Conservation (phyloP, 2,113 vertebrate species). For the Catharus minimus region DNA sequence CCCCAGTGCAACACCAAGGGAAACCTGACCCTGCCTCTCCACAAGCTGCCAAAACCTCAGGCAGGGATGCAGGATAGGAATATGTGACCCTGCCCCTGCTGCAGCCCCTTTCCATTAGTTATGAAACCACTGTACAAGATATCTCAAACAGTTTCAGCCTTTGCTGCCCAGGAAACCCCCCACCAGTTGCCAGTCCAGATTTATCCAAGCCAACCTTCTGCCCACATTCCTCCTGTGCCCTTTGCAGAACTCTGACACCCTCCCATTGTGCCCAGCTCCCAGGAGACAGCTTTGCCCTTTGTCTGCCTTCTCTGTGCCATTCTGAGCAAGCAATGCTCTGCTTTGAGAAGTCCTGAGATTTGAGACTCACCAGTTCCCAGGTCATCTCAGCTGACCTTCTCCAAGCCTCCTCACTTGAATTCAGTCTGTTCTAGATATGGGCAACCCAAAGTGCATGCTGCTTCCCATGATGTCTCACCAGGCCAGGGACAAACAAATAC, state of each 20-base stretch:
- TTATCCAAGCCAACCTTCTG: not conserved
- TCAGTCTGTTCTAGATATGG: not conserved
- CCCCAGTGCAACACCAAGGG: not conserved
- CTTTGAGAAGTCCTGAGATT: not conserved
- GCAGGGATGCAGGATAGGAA: not conserved
- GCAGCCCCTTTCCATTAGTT: not conserved
- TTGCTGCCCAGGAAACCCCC: not conserved
- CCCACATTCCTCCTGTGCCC: not conserved
- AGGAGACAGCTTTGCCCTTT: not conserved
- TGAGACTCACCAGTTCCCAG: fast-evolving
- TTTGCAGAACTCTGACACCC: not conserved
- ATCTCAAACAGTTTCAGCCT: not conserved
- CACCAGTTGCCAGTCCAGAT: not conserved
- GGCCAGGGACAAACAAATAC: not conserved
- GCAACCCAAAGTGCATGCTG: not conserved
- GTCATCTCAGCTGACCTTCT: not conserved
- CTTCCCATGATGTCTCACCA: fast-evolving
- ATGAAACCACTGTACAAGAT: not conserved
- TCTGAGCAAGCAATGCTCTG: not conserved
- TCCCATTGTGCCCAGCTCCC: not conserved
- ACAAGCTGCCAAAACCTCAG: not conserved
- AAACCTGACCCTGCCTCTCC: not conserved
- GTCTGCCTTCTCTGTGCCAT: not conserved
- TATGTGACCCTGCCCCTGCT: not conserved
- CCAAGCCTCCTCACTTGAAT: not conserved